Evolutionary conservation across 2,113 vertebrate genomes (phyloP).

Genomic region (Stercorarius parasiticus): DNA sequence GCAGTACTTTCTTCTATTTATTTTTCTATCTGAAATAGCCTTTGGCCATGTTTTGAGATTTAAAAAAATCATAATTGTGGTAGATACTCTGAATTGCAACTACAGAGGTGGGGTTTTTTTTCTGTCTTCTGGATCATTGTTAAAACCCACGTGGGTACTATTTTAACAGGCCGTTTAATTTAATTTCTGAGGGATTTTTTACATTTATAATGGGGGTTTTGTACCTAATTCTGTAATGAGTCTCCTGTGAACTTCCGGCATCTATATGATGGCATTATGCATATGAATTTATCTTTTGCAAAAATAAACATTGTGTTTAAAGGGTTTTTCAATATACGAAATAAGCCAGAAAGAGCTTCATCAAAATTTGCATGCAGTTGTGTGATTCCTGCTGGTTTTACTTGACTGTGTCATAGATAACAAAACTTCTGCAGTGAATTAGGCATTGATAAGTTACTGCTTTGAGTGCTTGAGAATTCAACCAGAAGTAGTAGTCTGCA

Average conservation of each 20-base stretch:
- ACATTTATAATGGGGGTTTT: accelerated
- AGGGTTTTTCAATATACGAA: neutral
- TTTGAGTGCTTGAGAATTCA: neutral
- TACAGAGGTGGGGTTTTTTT: neutral
- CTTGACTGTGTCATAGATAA: neutral
- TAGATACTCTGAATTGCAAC: neutral
- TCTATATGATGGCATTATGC: neutral
- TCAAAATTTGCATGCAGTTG: neutral
- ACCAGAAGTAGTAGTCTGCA: neutral
- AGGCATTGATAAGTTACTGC: neutral
- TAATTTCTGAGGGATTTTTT: neutral
- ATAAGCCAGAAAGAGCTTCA: neutral
- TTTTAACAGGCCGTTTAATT: neutral
- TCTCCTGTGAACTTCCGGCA: neutral
- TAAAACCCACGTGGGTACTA: neutral
- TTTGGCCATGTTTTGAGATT: neutral
- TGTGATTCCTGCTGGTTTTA: neutral
- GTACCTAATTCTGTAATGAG: neutral
- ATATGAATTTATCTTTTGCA: neutral
- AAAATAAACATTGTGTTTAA: neutral
- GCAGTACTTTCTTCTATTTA: neutral
- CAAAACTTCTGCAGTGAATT: neutral
- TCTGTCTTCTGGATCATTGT: neutral
- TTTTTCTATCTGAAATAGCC: neutral
- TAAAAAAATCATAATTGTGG: neutral